These are phyloP conservation scores for Nemapogon koenigi DNA, from an alignment of 2,888 invertebrate genomes.

Conservation along the genomic window DNA sequence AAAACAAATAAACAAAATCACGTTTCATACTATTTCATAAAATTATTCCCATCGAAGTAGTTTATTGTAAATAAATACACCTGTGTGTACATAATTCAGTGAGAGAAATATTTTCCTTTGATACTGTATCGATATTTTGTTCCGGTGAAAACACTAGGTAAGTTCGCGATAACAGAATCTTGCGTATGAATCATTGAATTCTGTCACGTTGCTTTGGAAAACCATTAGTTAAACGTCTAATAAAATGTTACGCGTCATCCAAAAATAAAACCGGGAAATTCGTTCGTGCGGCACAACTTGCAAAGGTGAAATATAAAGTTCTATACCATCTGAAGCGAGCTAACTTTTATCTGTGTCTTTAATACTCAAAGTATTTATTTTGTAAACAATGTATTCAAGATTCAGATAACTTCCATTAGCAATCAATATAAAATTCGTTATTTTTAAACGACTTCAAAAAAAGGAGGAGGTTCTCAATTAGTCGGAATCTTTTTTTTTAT, in stretches of 20 bases:
- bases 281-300: slow-evolving; percentile 22
- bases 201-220: slow-evolving; percentile 39
- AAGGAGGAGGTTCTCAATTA: neutral
- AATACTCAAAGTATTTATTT: neutral
- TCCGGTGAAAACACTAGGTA: slow-evolving; percentile 11
- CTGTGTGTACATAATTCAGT: too few species aligned
- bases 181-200: slow-evolving; percentile 33
- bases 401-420: neutral
- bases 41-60: too few species aligned
- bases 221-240: slow-evolving; percentile 43
- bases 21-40: too few species aligned
- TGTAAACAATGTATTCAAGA: slow-evolving; percentile 4
- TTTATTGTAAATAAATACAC: too few species aligned
- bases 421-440: slow-evolving; percentile 1
- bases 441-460: neutral
- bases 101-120: too few species aligned
- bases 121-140: slow-evolving; percentile 3
- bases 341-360: slow-evolving; percentile 27
- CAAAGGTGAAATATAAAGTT: slow-evolving; percentile 23
- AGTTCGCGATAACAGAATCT: slow-evolving; percentile 16
- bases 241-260: slow-evolving; percentile 31
- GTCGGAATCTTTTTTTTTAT: neutral
- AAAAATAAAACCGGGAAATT: slow-evolving; percentile 33
- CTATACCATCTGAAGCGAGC: slow-evolving; percentile 26
- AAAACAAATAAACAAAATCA: too few species aligned